phyloP scores from a whole-genome alignment of 2,797 vertebrate genomes.

The Monodelphis domestica region DNA sequence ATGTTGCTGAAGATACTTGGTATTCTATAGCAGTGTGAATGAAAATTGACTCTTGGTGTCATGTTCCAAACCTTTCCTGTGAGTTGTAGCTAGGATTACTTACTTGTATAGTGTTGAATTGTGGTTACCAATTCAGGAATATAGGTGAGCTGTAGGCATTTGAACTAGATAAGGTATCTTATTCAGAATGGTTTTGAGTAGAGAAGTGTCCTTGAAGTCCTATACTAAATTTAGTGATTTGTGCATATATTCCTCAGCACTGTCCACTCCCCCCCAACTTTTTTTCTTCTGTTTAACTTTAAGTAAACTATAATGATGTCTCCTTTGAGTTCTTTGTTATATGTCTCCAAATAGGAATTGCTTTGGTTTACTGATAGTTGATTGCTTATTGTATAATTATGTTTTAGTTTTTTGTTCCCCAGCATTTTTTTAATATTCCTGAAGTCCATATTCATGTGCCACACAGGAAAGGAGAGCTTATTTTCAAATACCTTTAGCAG shows the following conservation, averaged over 20 bases:
- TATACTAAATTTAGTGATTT: background rate
- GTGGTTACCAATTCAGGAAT: slow-evolving; percentile 37
- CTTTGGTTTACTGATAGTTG: background rate
- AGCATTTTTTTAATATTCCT: background rate
- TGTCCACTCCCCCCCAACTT: rapidly evolving
- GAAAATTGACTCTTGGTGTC: slow-evolving; percentile 39
- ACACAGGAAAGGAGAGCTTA: background rate
- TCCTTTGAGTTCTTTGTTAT: background rate
- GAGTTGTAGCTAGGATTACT: slow-evolving; percentile 36
- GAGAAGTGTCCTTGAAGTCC: background rate
- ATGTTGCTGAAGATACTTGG: background rate
- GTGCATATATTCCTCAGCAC: background rate
- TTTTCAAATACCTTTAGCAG: background rate
- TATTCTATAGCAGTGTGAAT: slow-evolving; percentile 23
- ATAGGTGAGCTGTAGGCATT: slow-evolving; percentile 6
- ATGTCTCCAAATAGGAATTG: background rate
- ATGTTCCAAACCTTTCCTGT: slow-evolving; percentile 35
- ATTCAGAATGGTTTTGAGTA: background rate
- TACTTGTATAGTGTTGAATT: slow-evolving; percentile 9
- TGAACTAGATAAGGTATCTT: background rate
- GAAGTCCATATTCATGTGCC: background rate
- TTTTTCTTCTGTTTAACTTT: background rate
- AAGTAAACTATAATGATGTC: background rate
- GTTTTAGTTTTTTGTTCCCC: background rate
- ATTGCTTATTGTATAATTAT: background rate